phyloP scores from a whole-genome alignment of 2,113 vertebrate genomes.

The Ondatra zibethicus region DNA sequence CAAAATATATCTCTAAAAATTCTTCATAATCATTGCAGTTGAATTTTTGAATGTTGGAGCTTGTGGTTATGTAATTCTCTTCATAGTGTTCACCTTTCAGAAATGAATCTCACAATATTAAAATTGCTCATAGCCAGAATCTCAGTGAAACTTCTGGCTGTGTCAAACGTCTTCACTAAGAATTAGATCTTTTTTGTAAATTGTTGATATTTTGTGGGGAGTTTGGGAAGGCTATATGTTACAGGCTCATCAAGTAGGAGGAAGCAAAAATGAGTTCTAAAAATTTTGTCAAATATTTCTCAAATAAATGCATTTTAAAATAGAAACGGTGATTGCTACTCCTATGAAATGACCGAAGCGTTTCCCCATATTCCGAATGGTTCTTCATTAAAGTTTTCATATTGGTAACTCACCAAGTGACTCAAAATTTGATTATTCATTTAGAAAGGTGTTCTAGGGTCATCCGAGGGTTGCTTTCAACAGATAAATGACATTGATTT shows the following conservation, averaged over 20 bases:
- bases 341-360: not conserved
- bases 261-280: conserved; percentile 30
- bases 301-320: conserved; percentile 47
- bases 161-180: not conserved
- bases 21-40: conserved; percentile 33
- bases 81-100: conserved; percentile 31
- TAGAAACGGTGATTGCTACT: not conserved
- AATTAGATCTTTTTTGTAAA: conserved; percentile 45
- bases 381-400: not conserved
- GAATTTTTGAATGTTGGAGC: conserved; percentile 32
- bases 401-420: not conserved
- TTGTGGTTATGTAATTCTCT: conserved; percentile 23
- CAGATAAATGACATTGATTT: conserved; percentile 88
- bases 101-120: conserved; percentile 45
- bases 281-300: conserved; percentile 44
- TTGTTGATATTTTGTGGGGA: not conserved
- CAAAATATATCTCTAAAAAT: conserved; percentile 12
- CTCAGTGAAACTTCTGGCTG: not conserved
- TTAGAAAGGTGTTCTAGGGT: conserved; percentile 17
- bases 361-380: not conserved
- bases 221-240: not conserved
- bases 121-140: not conserved
- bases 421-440: not conserved
- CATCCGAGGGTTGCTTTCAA: conserved; percentile 82
- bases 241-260: not conserved